These are phyloP conservation scores for Heterotis niloticus DNA, from an alignment of 2,113 vertebrate species.

Conservation along the genomic window DNA sequence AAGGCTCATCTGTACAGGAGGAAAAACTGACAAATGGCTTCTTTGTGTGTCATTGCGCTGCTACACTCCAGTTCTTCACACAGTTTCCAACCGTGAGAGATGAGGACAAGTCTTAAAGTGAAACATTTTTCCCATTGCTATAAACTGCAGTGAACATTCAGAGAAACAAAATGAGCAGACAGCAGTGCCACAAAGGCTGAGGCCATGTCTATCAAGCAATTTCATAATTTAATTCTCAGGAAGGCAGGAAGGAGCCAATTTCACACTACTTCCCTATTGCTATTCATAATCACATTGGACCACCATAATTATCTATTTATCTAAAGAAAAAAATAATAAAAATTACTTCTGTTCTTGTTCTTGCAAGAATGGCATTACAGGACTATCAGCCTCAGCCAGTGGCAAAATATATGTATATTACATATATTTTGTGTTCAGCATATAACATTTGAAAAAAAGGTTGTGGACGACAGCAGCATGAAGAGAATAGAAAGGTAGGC, in stretches of 20 bases:
- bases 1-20: no score
- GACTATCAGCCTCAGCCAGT: constrained; percentile 20
- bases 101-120: background rate
- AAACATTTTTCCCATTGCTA: constrained; percentile 28
- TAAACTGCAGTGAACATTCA: constrained; percentile 26
- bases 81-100: background rate
- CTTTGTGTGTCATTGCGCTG: no score
- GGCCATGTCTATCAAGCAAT: constrained; percentile 39
- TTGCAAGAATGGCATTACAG: background rate
- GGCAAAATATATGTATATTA: background rate
- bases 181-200: constrained; percentile 5
- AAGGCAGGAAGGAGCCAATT: constrained; percentile 40
- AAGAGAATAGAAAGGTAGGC: no score
- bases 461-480: no score
- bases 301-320: constrained; percentile 38
- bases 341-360: constrained; percentile 20
- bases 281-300: constrained; percentile 34
- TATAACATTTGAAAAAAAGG: no score
- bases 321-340: constrained; percentile 30
- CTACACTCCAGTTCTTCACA: background rate
- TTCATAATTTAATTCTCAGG: constrained; percentile 19
- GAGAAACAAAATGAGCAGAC: constrained; percentile 10
- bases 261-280: constrained; percentile 35
- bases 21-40: no score
- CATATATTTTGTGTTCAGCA: background rate